Evolutionary conservation across 2,888 invertebrate species (phyloP), one percentile per base, ranked within the genome.

Genomic region (Liopterus haemorrhoidalis): DNA sequence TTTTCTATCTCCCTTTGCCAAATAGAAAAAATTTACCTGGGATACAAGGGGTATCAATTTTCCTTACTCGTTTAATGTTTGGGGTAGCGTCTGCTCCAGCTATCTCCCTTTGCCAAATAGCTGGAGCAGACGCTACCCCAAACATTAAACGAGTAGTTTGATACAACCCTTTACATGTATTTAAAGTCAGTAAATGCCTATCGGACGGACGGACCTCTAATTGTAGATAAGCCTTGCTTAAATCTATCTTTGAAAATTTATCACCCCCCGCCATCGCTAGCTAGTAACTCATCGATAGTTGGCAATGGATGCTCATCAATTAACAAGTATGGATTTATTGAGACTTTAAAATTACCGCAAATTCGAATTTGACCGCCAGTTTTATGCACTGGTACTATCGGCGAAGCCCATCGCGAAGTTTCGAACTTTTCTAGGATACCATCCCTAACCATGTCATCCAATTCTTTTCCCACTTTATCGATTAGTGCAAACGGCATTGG

Each of bases 211-310:
- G 56, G 18, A 65, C 51, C 53, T 59, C 59, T 15, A 64, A 30
- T 44, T 66, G 62, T 48, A 63, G 56, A 55, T 65, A 67, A 3
- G 66, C 63, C 35, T 57, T 54, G 2, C 46, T 41, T 12, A 64
- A 52, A 52, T 64, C 61, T 28, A 55, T 12, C 45, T 51, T 53
- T 18, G 48, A 25, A 41, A 4, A 54, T 16, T 36, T 31, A 57
- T 55, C 30, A 57, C 57, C 12, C 60, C 45, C 50, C 54, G 55
- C 12, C 61, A 41, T 41, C 63, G 60, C 40, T 46, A 8, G 52
- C 16, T 32, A 57, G 54, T 14, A 57, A 21, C 31, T 52, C 50
- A 9, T 57, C 56, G 0, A 54, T 51, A 19, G 52, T 53, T 6
- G 56, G 59, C 24, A 59, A 38, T 1, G 59, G 59, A 40, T 61